These are phyloP conservation scores for Helicoverpa zea DNA, from an alignment of 1,140 invertebrate species.

Conservation along the genomic window DNA sequence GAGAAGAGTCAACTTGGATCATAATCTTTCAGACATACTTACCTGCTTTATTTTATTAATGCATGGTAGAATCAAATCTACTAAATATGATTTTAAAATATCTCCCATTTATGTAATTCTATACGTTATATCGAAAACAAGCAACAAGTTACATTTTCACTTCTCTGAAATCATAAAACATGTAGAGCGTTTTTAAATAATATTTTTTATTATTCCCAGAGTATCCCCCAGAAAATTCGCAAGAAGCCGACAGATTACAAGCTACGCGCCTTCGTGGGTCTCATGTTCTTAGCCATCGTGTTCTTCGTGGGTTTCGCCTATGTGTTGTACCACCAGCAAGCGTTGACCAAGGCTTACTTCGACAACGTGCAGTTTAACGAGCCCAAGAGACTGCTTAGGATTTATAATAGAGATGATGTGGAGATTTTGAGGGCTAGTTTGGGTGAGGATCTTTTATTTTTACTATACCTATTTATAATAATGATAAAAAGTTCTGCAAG, in stretches of 20 bases:
- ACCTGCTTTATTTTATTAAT: too few species aligned
- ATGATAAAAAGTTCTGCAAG: too few species aligned
- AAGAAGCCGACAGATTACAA: constrained; percentile 91
- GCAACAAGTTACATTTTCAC: too few species aligned
- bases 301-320: constrained; percentile 94
- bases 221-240: constrained; percentile 87
- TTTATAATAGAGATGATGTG: constrained; percentile 90
- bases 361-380: constrained; percentile 94
- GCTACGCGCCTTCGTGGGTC: constrained; percentile 92
- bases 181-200: too few species aligned
- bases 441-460: constrained; percentile 80
- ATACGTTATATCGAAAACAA: too few species aligned
- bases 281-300: constrained; percentile 93
- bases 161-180: too few species aligned
- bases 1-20: too few species aligned
- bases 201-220: constrained; percentile 70
- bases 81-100: too few species aligned
- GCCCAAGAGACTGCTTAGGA: constrained; percentile 91
- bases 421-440: constrained; percentile 91
- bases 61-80: too few species aligned
- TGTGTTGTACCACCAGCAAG: constrained; percentile 93
- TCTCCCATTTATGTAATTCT: too few species aligned
- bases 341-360: constrained; percentile 93
- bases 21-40: too few species aligned
- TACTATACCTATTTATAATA: background rate